Conservation (phyloP, 2,797 vertebrate species). For the Podarcis lilfordi region DNA sequence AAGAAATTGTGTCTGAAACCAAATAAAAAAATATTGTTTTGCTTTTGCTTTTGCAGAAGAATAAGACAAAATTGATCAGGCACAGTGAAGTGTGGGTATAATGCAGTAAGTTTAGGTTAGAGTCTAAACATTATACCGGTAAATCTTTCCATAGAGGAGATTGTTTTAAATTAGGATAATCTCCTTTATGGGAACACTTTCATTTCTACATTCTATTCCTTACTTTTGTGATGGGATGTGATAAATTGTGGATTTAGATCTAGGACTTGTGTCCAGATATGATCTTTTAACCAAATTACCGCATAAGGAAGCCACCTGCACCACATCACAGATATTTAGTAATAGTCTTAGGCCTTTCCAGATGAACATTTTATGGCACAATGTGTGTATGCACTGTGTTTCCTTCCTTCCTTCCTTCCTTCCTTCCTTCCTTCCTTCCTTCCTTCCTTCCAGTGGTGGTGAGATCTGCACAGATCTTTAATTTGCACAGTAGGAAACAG, state of each 20-base stretch:
- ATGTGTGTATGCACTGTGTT: not conserved
- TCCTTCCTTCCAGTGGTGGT: too few relatives aligned
- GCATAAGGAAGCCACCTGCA: not conserved
- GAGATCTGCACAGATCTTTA: not conserved
- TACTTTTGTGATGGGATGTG: not conserved
- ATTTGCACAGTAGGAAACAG: not conserved
- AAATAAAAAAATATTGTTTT: not conserved
- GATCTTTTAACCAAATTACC: constrained; percentile 20
- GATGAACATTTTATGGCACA: not conserved
- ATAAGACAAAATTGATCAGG: not conserved
- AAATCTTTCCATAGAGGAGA: too few relatives aligned
- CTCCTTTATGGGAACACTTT: not conserved
- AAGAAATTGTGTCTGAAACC: not conserved
- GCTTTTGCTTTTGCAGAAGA: not conserved
- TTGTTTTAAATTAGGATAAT: not conserved
- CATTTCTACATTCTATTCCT: not conserved
- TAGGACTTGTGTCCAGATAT: not conserved
- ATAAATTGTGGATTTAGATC: not conserved
- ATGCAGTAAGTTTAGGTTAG: too few relatives aligned
- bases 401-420: constrained; percentile 1
- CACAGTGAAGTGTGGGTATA: not conserved
- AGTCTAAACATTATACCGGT: too few relatives aligned
- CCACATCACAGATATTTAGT: not conserved
- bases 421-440: too few relatives aligned
- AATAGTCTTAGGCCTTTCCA: not conserved